Base-by-base conservation (phyloP, 2,888 invertebrate species). In the Campoplex nolae region DNA sequence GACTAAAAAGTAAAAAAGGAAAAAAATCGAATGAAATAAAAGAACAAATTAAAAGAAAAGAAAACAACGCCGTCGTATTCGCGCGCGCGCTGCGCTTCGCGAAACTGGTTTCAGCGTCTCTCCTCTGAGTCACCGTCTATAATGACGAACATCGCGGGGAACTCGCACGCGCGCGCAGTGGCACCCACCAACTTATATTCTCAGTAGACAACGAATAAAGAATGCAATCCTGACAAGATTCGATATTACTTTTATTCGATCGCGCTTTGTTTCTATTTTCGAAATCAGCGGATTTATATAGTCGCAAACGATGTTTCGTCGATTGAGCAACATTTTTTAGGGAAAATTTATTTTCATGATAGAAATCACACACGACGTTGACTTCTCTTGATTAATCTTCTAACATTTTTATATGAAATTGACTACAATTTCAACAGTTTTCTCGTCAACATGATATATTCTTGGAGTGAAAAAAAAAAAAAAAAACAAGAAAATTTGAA, bases 41-140 rank as follows among this genome's bases (percentile, higher is more conserved):
- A 62, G 67, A 83, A 83, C 45, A 48, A 76, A 80, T 80, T 73
- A 51, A 58, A 83, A 76, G 32, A 83, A 83, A 83, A 83, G 56
- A 83, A 83, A 83, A 83, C 70, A 75, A 76, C 76, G 73, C 48
- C 77, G 77, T 80, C 83, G 87, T 81, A 84, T 86, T 83, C 86
- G 84, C 81, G 81, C 87, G 84, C 70, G 81, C 87, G 84, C 70
- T 84, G 87, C 88, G 88, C 84, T 87, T 84, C 89, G 91, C 91
- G 90, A 93, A 93, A 93, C 93, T 92, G 93, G 93, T 93, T 93
- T 89, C 78, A 70, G 74, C 82, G 76, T 83, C 81, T 75, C 88
- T 90, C 89, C 88, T 92, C 91, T 93, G 93, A 93, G 93, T 93
- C 93, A 93, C 92, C 92, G 91, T 92, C 91, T 91, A 92, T 93